phyloP scores from a whole-genome alignment of 2,113 vertebrate species.

The Chaetura pelagica region DNA sequence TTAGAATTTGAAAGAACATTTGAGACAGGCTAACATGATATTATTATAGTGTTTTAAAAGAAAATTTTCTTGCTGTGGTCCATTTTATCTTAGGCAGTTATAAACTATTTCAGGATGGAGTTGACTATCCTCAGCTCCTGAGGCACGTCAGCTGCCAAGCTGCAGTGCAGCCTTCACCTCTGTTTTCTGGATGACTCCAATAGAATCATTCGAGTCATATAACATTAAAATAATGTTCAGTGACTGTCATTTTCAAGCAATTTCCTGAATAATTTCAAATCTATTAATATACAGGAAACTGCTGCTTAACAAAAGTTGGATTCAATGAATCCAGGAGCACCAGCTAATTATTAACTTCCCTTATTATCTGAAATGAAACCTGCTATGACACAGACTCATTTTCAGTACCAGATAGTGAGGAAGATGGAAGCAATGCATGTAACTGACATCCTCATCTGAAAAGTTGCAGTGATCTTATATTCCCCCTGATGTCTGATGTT shows the following conservation, averaged over 20 bases:
- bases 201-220: conserved; percentile 64
- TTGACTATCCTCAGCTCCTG: not conserved
- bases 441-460: not conserved
- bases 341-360: conserved; percentile 69
- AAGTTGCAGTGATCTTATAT: not conserved
- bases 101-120: not conserved
- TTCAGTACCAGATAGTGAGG: conserved; percentile 48
- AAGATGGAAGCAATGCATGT: conserved; percentile 3
- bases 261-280: conserved; percentile 82
- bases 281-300: conserved; percentile 79
- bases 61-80: not conserved
- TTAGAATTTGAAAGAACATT: not conserved
- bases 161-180: conserved; percentile 39
- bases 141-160: not conserved
- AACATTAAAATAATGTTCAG: conserved; percentile 77
- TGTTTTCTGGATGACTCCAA: conserved; percentile 68
- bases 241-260: conserved; percentile 75
- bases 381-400: conserved; percentile 49
- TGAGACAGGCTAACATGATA: not conserved
- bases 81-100: not conserved
- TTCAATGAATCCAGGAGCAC: conserved; percentile 64
- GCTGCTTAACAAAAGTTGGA: conserved; percentile 74
- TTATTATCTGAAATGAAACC: conserved; percentile 70
- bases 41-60: not conserved
- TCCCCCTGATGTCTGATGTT: not conserved